Evolutionary conservation across 2,113 vertebrate genomes (phyloP).

Genomic region (Sander lucioperca): DNA sequence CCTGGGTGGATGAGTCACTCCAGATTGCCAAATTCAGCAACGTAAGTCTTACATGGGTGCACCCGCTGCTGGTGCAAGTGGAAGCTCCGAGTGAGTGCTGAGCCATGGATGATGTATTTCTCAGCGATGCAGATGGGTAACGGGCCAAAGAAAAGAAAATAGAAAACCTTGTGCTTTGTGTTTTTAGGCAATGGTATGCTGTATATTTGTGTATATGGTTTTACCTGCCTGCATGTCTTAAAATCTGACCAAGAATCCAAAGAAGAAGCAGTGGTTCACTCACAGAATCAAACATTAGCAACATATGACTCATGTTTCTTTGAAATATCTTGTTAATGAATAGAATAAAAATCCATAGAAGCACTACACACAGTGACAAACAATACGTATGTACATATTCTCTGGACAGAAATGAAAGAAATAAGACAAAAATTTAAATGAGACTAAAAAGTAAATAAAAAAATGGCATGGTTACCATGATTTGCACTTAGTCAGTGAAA

Average conservation of each 20-base stretch:
- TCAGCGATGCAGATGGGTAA: conserved; percentile 58
- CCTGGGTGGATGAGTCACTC: conserved; percentile 78
- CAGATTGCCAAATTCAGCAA: conserved; percentile 67
- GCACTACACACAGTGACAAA: conserved; percentile 59
- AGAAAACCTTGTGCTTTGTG: conserved; percentile 8
- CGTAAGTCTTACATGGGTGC: conserved; percentile 47
- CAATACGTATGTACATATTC: conserved; percentile 45
- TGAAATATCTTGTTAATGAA: conserved; percentile 7
- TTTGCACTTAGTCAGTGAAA: conserved; percentile 85
- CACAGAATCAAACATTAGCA: conserved; percentile 31
- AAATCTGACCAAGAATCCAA: not conserved
- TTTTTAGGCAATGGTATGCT: conserved; percentile 11
- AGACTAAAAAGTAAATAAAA: conserved; percentile 33
- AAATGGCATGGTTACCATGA: conserved; percentile 66
- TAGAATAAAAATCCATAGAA: conserved; percentile 41
- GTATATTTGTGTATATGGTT: conserved; percentile 18
- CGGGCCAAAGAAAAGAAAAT: conserved; percentile 18
- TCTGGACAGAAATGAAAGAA: conserved; percentile 11
- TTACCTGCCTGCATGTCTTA: conserved; percentile 4
- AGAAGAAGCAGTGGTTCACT: conserved; percentile 11
- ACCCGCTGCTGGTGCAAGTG: conserved; percentile 51
- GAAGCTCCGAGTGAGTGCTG: conserved; percentile 56
- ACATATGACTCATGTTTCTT: not conserved
- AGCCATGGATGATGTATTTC: conserved; percentile 62
- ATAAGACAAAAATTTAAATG: conserved; percentile 30